Percentiles rank a stretch among this genome's conserved stretches.
These are phyloP conservation scores for Galerucella pusilla DNA, from an alignment of 2,888 invertebrate species.

Conservation along the genomic window DNA sequence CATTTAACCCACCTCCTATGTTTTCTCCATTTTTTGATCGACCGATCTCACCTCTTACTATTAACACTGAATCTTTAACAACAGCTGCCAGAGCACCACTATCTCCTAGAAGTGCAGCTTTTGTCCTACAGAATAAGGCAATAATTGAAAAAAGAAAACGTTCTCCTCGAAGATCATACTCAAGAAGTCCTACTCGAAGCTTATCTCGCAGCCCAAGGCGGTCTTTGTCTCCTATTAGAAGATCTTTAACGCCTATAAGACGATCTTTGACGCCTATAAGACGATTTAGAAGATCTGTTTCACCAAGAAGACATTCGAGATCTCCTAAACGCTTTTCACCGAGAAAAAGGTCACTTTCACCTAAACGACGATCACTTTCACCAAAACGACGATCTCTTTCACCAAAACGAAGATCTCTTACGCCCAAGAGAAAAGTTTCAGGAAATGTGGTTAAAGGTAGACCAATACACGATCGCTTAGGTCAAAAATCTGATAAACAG, in stretches of 20 bases:
- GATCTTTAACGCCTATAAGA: constrained; percentile 47
- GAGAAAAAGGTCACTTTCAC: constrained; percentile 43
- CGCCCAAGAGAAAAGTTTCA: constrained; percentile 40
- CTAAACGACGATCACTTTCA: constrained; percentile 41
- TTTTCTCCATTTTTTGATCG: constrained; percentile 53
- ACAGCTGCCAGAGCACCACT: constrained; percentile 60
- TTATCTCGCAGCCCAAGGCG: constrained; percentile 43
- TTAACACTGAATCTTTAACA: constrained; percentile 57
- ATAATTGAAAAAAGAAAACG: constrained; percentile 63
- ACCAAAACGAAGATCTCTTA: constrained; percentile 44
- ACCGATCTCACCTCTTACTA: constrained; percentile 58
- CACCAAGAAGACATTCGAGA: constrained; percentile 46
- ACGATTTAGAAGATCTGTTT: constrained; percentile 52
- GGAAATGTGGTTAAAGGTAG: constrained; percentile 19
- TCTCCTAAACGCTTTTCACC: constrained; percentile 49
- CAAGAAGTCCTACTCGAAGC: constrained; percentile 62
- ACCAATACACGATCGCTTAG: constrained; percentile 53
- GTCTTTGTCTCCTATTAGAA: constrained; percentile 48
- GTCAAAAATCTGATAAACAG: constrained; percentile 45
- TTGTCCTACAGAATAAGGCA: constrained; percentile 63
- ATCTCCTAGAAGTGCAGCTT: constrained; percentile 64
- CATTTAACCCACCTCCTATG: constrained; percentile 40
- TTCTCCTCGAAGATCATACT: constrained; percentile 62
- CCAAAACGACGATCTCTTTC: constrained; percentile 46
- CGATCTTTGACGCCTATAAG: constrained; percentile 52